Percentiles rank a stretch among this genome's conserved stretches.
These are phyloP conservation scores for Lissocephala sabroskyi DNA, from an alignment of 2,888 invertebrate species.

Conservation along the genomic window DNA sequence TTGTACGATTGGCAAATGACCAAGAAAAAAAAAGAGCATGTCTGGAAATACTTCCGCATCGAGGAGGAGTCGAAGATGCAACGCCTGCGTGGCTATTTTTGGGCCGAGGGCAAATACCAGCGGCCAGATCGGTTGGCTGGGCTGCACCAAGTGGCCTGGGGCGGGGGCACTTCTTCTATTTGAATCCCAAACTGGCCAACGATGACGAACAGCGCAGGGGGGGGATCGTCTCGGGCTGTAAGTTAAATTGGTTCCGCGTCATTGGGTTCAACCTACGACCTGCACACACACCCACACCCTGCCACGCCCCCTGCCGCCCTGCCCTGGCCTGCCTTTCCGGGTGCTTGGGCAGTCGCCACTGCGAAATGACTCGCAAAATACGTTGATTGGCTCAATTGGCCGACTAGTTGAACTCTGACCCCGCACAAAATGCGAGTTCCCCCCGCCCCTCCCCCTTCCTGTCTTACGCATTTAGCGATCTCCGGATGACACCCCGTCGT, in stretches of 20 bases:
- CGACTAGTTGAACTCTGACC: slow-evolving; percentile 73
- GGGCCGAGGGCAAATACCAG: slow-evolving; percentile 1
- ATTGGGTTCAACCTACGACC: slow-evolving; percentile 36
- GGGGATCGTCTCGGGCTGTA: too few species aligned
- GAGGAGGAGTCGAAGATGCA: slow-evolving; percentile 35
- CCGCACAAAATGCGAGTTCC: slow-evolving; percentile 17
- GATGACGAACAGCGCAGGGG: too few species aligned
- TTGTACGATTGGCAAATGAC: slow-evolving; percentile 56
- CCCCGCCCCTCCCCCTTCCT: background rate
- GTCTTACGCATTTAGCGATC: background rate
- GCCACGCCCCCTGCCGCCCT: background rate
- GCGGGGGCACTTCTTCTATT: too few species aligned
- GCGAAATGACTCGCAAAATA: slow-evolving; percentile 23
- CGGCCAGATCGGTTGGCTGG: slow-evolving; percentile 23
- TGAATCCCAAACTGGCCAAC: too few species aligned
- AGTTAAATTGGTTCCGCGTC: slow-evolving; percentile 39
- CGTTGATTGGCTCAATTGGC: slow-evolving; percentile 73
- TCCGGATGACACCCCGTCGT: too few species aligned
- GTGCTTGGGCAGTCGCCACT: background rate
- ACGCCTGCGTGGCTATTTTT: background rate
- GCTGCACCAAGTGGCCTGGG: too few species aligned
- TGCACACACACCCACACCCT: slow-evolving; percentile 4
- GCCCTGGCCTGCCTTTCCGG: too few species aligned
- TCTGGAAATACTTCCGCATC: slow-evolving; percentile 64
- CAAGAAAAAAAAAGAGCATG: slow-evolving; percentile 46